Evolutionary conservation across 2,113 vertebrate species (phyloP).

Genomic region (Odocoileus hemionus): DNA sequence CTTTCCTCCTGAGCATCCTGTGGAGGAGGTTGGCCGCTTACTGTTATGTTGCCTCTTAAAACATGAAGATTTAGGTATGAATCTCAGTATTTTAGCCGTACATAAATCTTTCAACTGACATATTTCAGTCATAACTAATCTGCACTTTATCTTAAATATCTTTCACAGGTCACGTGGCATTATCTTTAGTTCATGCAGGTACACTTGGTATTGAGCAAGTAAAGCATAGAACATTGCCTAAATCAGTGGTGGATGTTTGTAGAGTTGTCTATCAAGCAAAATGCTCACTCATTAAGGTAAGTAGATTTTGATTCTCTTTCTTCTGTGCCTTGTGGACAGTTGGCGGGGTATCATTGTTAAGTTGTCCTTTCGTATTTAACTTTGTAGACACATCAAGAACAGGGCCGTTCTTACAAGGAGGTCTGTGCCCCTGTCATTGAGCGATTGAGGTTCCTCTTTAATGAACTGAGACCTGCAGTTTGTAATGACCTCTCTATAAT

Average conservation of each 20-base stretch:
- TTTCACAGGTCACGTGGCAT: slow-evolving; percentile 90
- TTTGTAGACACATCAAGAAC: slow-evolving; percentile 95
- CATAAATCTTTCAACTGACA: neutral
- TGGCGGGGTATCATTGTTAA: neutral
- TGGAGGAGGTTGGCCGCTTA: slow-evolving; percentile 97
- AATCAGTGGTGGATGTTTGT: slow-evolving; percentile 97
- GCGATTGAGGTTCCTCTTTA: slow-evolving; percentile 95
- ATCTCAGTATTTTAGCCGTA: neutral
- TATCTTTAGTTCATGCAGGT: slow-evolving; percentile 93
- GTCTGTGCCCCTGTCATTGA: slow-evolving; percentile 98
- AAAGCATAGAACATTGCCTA: slow-evolving; percentile 93
- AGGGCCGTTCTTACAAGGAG: slow-evolving; percentile 98
- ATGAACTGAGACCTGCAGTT: slow-evolving; percentile 95
- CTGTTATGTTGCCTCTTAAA: slow-evolving; percentile 97
- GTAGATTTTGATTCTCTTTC: neutral
- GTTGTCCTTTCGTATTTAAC: neutral
- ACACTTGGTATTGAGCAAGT: slow-evolving; percentile 93
- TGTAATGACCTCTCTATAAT: slow-evolving; percentile 96
- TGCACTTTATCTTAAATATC: neutral
- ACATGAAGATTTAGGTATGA: slow-evolving; percentile 96
- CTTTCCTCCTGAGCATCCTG: slow-evolving; percentile 96
- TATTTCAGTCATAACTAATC: neutral
- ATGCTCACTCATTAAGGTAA: slow-evolving; percentile 97
- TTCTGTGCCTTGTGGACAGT: neutral
- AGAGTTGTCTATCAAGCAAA: slow-evolving; percentile 98